Base-by-base conservation (phyloP, 1,140 invertebrate genomes). In the Asbolus verrucosus region DNA sequence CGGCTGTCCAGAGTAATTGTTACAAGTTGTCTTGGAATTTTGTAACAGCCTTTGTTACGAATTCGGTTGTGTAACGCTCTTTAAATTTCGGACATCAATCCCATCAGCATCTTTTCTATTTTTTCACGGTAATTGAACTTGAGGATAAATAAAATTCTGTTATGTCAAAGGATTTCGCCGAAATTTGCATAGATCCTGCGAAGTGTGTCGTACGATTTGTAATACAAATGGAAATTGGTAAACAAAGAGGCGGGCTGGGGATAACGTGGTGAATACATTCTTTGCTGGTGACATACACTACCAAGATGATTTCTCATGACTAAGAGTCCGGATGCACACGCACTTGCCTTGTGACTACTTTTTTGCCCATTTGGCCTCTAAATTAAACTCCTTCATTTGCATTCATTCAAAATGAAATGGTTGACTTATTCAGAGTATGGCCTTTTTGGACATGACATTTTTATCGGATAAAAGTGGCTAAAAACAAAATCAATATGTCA, bases 251-350 rank as follows among this genome's bases (percentile, higher is more conserved):
- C 27, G 46, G 46, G 46, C 18, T 27, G 46, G 5, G 46, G 46
- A 24, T 31, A 54, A 27, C 46, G 46, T 11, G 21, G 61, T 63
- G 33, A 63, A 27, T 63, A 39, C 39, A 63, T 63, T 63, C 61
- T 63, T 63, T 21, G 18, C 6, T 27, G 24, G 33, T 63, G 61
- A 63, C 61, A 63, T 63, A 63, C 61, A 63, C 61, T 38, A 6
- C 18, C 39, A 63, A 41, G 61, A 63, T 63, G 61, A 41, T 63
- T 63, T 63, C 61, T 39, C 61, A 63, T n/a, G n/a, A n/a, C n/a
- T n/a, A n/a, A n/a, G n/a, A n/a, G n/a, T n/a, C n/a, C n/a, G n/a
- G n/a, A n/a, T n/a, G n/a, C n/a, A n/a, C n/a, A n/a, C n/a, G n/a
- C n/a, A n/a, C n/a, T n/a, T n/a, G n/a, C n/a, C n/a, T n/a, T n/a